Conservation (phyloP, 2,113 vertebrate species). For the Engystomops pustulosus region DNA sequence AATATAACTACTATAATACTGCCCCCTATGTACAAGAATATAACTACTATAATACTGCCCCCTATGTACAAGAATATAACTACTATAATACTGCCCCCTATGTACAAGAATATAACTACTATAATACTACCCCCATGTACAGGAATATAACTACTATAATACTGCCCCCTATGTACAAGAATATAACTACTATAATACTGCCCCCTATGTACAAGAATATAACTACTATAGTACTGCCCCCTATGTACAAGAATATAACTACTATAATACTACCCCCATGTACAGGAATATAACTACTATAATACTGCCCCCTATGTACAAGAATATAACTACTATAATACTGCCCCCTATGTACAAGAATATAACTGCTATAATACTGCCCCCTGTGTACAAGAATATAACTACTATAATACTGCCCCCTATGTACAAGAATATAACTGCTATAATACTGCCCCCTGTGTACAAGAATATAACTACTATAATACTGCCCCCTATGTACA, state of each 20-base stretch:
- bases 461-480: neutral
- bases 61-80: neutral
- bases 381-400: neutral
- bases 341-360: neutral
- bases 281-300: conserved; percentile 6
- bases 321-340: conserved; percentile 5
- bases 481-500: neutral
- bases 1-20: neutral
- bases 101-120: conserved; percentile 10
- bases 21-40: neutral
- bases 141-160: conserved; percentile 9
- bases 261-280: neutral
- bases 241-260: conserved; percentile 1
- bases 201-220: neutral
- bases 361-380: neutral
- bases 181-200: neutral
- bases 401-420: neutral
- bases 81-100: conserved; percentile 13
- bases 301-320: neutral
- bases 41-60: conserved; percentile 3
- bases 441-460: neutral
- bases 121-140: neutral
- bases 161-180: neutral
- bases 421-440: conserved; percentile 3
- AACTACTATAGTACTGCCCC: neutral